Evolutionary conservation across 1,140 invertebrate genomes (phyloP).

Genomic region (Bombus polaris): DNA sequence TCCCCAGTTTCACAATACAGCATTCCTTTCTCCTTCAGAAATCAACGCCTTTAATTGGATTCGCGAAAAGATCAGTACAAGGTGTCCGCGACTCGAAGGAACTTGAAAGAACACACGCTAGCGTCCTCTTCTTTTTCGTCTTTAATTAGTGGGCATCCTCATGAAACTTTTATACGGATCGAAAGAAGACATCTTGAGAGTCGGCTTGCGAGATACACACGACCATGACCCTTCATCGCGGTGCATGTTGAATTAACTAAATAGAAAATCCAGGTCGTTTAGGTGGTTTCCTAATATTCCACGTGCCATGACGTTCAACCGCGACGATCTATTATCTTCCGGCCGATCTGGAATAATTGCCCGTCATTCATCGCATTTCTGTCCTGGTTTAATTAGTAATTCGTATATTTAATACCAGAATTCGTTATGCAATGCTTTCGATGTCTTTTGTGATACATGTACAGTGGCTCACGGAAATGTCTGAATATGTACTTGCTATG

Average conservation of each 20-base stretch:
- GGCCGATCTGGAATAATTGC: not conserved
- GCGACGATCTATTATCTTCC: not conserved
- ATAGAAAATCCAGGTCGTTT: slow-evolving; percentile 52
- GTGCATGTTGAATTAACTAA: slow-evolving; percentile 44
- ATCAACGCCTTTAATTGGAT: slow-evolving; percentile 33
- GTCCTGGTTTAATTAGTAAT: not conserved
- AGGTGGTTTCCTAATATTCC: slow-evolving; percentile 53
- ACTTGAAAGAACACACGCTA: not conserved
- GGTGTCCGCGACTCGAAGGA: not conserved
- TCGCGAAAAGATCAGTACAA: slow-evolving; percentile 25
- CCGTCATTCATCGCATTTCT: not conserved
- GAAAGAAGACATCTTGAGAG: slow-evolving; percentile 48
- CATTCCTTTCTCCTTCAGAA: not conserved
- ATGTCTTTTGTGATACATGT: not conserved
- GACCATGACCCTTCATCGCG: slow-evolving; percentile 50
- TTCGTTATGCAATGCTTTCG: slow-evolving; percentile 5
- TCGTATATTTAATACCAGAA: not conserved
- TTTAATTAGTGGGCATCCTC: slow-evolving; percentile 54
- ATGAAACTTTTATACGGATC: slow-evolving; percentile 52
- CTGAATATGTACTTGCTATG: not conserved
- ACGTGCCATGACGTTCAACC: not conserved
- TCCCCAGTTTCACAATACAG: not conserved
- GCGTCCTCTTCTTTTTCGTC: not conserved
- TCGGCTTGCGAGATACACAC: slow-evolving; percentile 29
- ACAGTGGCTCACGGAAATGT: not conserved